Evolutionary conservation across 92 coral and sea anemone species (phyloP).

Genomic region (Pocillopora grandis): DNA sequence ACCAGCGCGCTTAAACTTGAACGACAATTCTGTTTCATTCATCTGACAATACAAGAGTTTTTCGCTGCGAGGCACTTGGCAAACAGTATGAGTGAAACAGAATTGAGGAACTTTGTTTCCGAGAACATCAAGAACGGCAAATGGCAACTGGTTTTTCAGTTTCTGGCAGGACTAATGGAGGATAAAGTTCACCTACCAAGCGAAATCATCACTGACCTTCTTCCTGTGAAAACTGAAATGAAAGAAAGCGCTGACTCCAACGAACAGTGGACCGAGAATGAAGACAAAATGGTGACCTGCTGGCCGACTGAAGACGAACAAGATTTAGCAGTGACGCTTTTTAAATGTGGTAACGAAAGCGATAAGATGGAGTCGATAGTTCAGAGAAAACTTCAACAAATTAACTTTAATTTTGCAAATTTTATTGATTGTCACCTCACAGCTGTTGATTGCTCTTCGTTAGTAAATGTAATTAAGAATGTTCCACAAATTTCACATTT

Average conservation of each 20-base stretch:
- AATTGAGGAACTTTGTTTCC: too few relatives aligned
- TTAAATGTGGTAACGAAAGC: not conserved
- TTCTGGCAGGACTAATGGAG: not conserved
- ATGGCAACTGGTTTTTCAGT: constrained; percentile 6
- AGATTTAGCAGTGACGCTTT: not conserved
- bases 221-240: not conserved
- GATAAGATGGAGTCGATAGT: not conserved
- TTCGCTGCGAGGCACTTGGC: constrained; percentile 38
- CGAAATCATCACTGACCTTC: not conserved
- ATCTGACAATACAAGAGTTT: constrained; percentile 53
- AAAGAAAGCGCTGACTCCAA: too few relatives aligned
- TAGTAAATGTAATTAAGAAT: too few relatives aligned
- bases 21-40: constrained; percentile 46
- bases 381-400: not conserved
- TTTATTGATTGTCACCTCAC: not conserved
- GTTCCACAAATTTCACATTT: not conserved
- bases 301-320: not conserved
- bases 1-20: not conserved
- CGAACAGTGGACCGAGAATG: not conserved
- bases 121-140: too few relatives aligned
- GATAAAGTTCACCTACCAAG: not conserved
- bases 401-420: not conserved
- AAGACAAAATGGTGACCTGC: not conserved
- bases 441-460: not conserved
- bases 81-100: too few relatives aligned